Evolutionary conservation across 2,797 vertebrate species (phyloP).

Genomic region (Cyprinella venusta): DNA sequence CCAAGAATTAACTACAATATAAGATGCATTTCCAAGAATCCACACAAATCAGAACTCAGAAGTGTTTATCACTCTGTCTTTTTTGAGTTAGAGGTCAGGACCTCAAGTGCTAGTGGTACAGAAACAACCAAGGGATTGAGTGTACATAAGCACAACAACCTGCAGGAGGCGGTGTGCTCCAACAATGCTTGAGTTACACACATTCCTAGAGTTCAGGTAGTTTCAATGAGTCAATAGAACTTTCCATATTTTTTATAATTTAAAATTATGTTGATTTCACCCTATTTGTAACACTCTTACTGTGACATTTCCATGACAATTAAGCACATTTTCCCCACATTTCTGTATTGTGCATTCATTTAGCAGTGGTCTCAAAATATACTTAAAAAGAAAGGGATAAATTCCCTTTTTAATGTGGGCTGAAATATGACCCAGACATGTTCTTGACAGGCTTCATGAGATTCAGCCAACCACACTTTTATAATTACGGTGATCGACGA

Average conservation of each 20-base stretch:
- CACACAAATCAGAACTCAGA: not conserved
- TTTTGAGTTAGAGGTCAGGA: not conserved
- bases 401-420: not conserved
- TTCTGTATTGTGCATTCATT: not conserved
- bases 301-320: not conserved
- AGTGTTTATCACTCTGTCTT: not conserved
- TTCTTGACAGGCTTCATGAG: not conserved
- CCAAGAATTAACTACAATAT: not conserved
- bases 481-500: not conserved
- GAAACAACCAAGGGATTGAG: not conserved
- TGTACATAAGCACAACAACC: conserved; percentile 23
- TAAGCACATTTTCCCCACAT: not conserved
- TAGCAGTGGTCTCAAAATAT: not conserved
- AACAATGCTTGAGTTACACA: not conserved
- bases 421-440: not conserved
- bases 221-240: not conserved
- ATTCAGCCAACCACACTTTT: not conserved
- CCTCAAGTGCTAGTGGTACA: conserved; percentile 9
- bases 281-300: not conserved
- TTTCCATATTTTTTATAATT: not conserved
- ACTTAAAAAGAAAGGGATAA: too few relatives aligned
- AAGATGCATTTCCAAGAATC: not conserved
- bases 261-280: not conserved
- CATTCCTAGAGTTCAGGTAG: not conserved
- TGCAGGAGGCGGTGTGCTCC: conserved; percentile 32